Conservation (phyloP, 2,113 vertebrate genomes). For the Urocynchramus pylzowi region DNA sequence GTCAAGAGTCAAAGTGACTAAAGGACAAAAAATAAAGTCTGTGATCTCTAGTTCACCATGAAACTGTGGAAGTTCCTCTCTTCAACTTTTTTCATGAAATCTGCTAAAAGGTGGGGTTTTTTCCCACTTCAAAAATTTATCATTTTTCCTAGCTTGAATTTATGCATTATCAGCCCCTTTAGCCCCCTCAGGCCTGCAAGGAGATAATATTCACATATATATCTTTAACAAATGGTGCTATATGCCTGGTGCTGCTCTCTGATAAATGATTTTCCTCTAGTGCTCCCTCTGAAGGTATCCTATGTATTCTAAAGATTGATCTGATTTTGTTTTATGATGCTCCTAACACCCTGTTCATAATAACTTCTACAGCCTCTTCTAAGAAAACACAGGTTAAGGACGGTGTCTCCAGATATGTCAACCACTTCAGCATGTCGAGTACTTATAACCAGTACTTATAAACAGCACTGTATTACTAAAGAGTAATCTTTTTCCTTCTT, state of each 20-base stretch:
- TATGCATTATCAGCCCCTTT: not conserved
- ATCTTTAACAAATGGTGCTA: not conserved
- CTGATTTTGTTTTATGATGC: not conserved
- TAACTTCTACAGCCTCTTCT: not conserved
- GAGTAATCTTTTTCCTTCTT: not conserved
- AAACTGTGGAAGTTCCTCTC: not conserved
- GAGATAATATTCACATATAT: not conserved
- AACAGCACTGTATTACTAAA: not conserved
- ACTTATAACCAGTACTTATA: not conserved
- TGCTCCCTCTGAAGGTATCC: not conserved
- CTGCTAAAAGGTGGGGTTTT: not conserved
- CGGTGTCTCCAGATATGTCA: not conserved
- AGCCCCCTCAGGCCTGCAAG: not conserved
- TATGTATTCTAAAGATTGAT: not conserved
- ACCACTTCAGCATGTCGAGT: not conserved
- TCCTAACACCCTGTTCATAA: not conserved
- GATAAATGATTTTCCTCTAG: not conserved
- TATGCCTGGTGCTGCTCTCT: not conserved
- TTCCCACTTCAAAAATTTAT: not conserved
- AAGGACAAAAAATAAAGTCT: not conserved
- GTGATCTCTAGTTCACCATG: not conserved
- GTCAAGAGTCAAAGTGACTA: not conserved
- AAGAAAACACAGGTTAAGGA: not conserved
- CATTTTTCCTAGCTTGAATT: not conserved
- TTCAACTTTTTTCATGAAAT: not conserved